Conservation (phyloP, 1,140 invertebrate genomes). For the Leptonema lineaticorne region DNA sequence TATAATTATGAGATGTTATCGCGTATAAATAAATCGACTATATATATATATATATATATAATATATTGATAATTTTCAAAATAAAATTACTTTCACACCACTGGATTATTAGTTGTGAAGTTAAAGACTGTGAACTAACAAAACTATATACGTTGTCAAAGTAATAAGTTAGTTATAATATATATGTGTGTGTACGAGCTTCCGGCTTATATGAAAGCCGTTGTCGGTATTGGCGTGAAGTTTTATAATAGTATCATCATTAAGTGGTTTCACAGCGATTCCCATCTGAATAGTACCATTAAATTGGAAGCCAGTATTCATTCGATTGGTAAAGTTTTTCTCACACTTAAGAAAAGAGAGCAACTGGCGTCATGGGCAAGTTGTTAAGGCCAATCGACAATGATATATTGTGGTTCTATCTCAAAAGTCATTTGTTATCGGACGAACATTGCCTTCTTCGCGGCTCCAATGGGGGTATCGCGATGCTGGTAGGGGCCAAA, state of each 20-base stretch:
- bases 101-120: too few relatives aligned
- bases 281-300: conserved; percentile 6
- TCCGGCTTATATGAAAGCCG: too few relatives aligned
- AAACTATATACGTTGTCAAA: too few relatives aligned
- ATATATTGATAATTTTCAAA: too few relatives aligned
- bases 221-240: neutral
- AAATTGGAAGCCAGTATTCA: neutral
- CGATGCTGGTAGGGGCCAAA: neutral
- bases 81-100: too few relatives aligned
- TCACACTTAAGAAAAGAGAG: neutral
- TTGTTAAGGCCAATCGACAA: conserved; percentile 23
- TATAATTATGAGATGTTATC: too few relatives aligned
- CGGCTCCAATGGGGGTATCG: neutral
- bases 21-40: too few relatives aligned
- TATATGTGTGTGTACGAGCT: too few relatives aligned
- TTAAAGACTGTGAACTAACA: too few relatives aligned
- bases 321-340: conserved; percentile 20
- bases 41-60: too few relatives aligned
- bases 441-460: conserved; percentile 1
- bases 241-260: neutral
- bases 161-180: too few relatives aligned
- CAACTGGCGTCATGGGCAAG: neutral
- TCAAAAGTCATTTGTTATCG: conserved; percentile 30
- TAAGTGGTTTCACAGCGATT: neutral
- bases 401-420: conserved; percentile 26